These are phyloP conservation scores for Tridacna crocea DNA, from an alignment of 2,888 invertebrate species.

Conservation along the genomic window DNA sequence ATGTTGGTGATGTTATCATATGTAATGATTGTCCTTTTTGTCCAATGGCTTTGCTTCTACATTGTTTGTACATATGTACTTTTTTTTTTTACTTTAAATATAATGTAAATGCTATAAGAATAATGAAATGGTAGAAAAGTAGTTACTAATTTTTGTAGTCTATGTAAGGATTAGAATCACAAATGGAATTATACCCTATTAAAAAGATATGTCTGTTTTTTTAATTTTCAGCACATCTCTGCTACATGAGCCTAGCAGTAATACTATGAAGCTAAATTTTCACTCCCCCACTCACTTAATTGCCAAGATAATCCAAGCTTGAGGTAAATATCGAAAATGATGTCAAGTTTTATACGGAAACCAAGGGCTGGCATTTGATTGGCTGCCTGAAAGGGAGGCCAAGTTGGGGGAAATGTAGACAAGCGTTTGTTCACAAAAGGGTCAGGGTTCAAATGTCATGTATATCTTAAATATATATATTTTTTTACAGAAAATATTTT, in stretches of 20 bases:
- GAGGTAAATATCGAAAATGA: constrained; percentile 22
- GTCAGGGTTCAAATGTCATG: constrained; percentile 5
- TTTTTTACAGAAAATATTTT: constrained; percentile 13
- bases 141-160: too few species aligned
- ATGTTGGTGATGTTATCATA: too few species aligned
- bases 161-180: too few species aligned
- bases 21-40: too few species aligned
- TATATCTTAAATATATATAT: not conserved
- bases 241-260: constrained; percentile 10
- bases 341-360: constrained; percentile 10
- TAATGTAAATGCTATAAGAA: too few species aligned
- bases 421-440: constrained; percentile 17
- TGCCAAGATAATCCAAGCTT: constrained; percentile 12
- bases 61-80: too few species aligned
- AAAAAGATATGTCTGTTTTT: constrained; percentile 14
- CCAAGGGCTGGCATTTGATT: not conserved
- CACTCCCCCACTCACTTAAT: constrained; percentile 22
- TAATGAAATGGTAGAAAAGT: too few species aligned
- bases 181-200: not conserved
- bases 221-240: constrained; percentile 16
- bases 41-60: too few species aligned
- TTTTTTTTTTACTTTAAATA: too few species aligned
- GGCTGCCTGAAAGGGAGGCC: constrained; percentile 7
- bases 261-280: constrained; percentile 9
- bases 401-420: constrained; percentile 18